A percentile compares a stretch with the other conserved stretches of the same genome.
phyloP scores from a whole-genome alignment of 2,888 invertebrate genomes.

The Apodemia duryi region DNA sequence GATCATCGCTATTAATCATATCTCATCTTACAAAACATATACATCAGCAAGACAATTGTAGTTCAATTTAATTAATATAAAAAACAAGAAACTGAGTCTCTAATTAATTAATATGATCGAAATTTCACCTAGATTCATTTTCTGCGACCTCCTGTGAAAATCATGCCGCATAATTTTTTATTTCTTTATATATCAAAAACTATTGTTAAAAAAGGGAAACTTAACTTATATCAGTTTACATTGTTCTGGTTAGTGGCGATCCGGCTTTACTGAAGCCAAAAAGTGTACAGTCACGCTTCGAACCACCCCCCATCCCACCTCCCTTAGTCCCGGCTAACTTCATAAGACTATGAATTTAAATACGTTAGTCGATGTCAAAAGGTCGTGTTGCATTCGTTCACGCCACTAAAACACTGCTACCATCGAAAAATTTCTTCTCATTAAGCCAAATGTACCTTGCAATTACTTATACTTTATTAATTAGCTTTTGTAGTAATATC shows the following conservation, averaged over 20 bases:
- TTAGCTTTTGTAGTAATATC: too few species aligned
- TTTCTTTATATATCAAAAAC: background rate
- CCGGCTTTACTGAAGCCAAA: constrained; percentile 76
- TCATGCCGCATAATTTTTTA: too few species aligned
- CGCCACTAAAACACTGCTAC: constrained; percentile 44
- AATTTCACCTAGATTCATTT: too few species aligned
- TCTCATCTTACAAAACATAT: too few species aligned
- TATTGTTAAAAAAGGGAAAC: background rate
- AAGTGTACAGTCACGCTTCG: constrained; percentile 77
- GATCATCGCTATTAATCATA: too few species aligned
- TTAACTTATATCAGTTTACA: constrained; percentile 29
- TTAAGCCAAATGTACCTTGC: background rate
- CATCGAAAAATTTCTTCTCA: background rate
- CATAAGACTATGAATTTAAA: constrained; percentile 80
- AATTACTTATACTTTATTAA: too few species aligned
- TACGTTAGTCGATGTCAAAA: constrained; percentile 77
- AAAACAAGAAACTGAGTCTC: too few species aligned
- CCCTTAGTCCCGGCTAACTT: constrained; percentile 61
- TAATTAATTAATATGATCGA: too few species aligned
- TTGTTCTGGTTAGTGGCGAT: constrained; percentile 54
- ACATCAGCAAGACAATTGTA: too few species aligned
- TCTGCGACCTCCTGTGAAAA: too few species aligned
- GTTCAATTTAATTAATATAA: too few species aligned
- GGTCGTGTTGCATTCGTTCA: constrained; percentile 60
- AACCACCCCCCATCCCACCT: constrained; percentile 34